Conservation (phyloP, 2,113 vertebrate species). For the Delphinus delphis region DNA sequence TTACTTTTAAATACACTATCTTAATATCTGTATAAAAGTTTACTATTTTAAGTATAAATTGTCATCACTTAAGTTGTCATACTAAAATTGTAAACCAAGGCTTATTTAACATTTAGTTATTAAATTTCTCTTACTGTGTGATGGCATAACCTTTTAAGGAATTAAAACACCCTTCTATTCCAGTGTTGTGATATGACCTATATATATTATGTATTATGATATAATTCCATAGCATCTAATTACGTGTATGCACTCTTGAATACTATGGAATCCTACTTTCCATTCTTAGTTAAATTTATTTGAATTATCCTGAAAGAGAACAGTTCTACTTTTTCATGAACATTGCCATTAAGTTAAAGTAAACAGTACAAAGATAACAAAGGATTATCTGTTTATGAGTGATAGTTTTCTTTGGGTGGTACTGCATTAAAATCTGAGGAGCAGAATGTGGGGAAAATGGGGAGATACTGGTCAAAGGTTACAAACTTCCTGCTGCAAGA, state of each 20-base stretch:
- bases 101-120: not conserved
- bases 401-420: not conserved
- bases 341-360: not conserved
- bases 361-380: not conserved
- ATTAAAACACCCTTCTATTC: not conserved
- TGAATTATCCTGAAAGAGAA: not conserved
- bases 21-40: not conserved
- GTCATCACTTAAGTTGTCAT: not conserved
- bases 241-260: not conserved
- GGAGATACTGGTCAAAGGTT: not conserved
- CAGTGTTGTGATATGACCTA: not conserved
- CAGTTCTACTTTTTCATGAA: not conserved
- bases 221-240: not conserved
- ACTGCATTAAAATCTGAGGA: not conserved
- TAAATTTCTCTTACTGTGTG: not conserved
- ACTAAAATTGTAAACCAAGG: not conserved
- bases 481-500: not conserved
- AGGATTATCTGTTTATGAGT: not conserved
- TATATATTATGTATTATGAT: not conserved
- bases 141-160: not conserved
- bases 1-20: not conserved
- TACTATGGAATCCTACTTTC: not conserved
- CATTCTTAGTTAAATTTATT: not conserved
- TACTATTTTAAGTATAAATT: not conserved
- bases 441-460: not conserved